phyloP scores from a whole-genome alignment of 2,797 vertebrate genomes.

The Acanthiza pusilla region DNA sequence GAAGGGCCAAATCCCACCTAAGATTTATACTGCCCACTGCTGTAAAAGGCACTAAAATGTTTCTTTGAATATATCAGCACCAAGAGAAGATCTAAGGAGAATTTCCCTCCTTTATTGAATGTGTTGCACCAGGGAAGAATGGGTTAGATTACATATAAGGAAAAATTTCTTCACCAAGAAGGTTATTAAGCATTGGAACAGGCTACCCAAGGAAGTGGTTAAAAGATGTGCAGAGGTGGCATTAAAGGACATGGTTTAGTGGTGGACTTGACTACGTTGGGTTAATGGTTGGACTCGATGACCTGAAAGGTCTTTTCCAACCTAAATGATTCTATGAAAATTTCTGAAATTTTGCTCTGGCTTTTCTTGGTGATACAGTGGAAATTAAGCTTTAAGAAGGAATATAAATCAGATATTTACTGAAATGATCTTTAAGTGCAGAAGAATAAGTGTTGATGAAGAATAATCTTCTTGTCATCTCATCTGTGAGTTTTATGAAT shows the following conservation, averaged over 20 bases:
- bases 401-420: not conserved
- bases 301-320: not conserved
- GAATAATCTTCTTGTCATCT: not conserved
- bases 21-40: not conserved
- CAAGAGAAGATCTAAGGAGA: not conserved
- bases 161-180: not conserved
- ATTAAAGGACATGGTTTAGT: not conserved
- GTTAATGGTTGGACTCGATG: not conserved
- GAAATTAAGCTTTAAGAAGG: not conserved
- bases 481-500: not conserved
- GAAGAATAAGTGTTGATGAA: not conserved
- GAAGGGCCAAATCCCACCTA: not conserved
- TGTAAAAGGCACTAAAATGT: not conserved
- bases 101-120: not conserved
- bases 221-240: fast-evolving
- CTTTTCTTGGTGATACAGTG: not conserved
- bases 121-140: not conserved
- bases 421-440: not conserved
- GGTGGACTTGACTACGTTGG: not conserved
- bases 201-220: not conserved
- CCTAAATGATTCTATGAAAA: not conserved
- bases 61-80: not conserved
- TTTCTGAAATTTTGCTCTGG: not conserved
- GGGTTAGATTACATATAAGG: not conserved
- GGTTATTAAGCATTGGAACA: not conserved